Evolutionary conservation across 2,797 vertebrate genomes (phyloP).

Genomic region (Kryptopterus vitreolus): DNA sequence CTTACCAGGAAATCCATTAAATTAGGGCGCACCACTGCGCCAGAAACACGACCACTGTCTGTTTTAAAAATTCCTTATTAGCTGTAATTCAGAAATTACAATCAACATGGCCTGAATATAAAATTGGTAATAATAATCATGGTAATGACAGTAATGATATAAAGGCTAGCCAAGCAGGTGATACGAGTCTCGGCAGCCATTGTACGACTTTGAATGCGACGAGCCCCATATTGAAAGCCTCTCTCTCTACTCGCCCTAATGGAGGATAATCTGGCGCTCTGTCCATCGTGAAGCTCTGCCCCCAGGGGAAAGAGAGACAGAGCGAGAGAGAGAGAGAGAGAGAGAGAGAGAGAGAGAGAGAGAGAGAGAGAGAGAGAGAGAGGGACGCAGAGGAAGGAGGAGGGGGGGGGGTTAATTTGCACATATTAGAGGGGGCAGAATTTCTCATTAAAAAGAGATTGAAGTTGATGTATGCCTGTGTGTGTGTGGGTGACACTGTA

Average conservation of each 20-base stretch:
- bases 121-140: slow-evolving; percentile 71
- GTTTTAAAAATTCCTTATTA: slow-evolving; percentile 79
- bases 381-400: slow-evolving; percentile 47
- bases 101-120: slow-evolving; percentile 75
- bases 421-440: slow-evolving; percentile 83
- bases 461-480: slow-evolving; percentile 83
- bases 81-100: slow-evolving; percentile 79
- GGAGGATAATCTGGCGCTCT: slow-evolving; percentile 57
- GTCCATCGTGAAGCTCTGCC: slow-evolving; percentile 55
- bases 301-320: slow-evolving; percentile 38
- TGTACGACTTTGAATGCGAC: slow-evolving; percentile 44
- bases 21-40: slow-evolving; percentile 64
- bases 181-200: slow-evolving; percentile 52
- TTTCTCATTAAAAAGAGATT: slow-evolving; percentile 85
- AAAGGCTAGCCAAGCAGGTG: slow-evolving; percentile 56
- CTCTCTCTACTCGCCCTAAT: slow-evolving; percentile 45
- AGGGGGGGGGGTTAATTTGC: slow-evolving; percentile 79
- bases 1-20: slow-evolving; percentile 82
- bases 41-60: slow-evolving; percentile 62
- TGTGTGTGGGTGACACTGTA: slow-evolving; percentile 80
- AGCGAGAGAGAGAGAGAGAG: slow-evolving; percentile 12
- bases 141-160: slow-evolving; percentile 68
- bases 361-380: slow-evolving; percentile 45
- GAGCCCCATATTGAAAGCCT: slow-evolving; percentile 40
- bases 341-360: slow-evolving; percentile 13